Conservation (phyloP, 2,113 vertebrate species). For the Ptychochromis oligacanthus region DNA sequence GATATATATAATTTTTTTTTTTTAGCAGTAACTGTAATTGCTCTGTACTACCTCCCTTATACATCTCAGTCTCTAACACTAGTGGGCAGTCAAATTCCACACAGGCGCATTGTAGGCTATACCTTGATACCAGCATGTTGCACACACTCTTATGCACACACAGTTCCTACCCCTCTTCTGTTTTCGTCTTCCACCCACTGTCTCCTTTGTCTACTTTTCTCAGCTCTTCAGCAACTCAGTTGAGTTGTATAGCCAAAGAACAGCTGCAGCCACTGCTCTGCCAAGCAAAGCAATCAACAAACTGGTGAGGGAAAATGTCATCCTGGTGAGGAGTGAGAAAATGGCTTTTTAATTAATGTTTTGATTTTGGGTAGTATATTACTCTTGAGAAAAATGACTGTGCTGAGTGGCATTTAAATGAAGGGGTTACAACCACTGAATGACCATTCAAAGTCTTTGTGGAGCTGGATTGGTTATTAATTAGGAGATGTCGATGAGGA, state of each 20-base stretch:
- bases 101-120: conserved; percentile 7
- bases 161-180: neutral
- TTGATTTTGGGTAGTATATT: conserved; percentile 68
- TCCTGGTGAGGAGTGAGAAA: conserved; percentile 59
- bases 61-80: conserved; percentile 56
- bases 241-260: conserved; percentile 22
- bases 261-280: conserved; percentile 51
- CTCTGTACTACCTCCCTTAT: conserved; percentile 10
- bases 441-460: conserved; percentile 68
- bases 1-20: neutral
- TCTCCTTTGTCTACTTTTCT: conserved; percentile 34
- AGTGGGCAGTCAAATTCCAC: conserved; percentile 75
- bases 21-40: neutral
- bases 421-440: conserved; percentile 60
- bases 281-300: conserved; percentile 58
- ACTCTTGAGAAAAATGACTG: conserved; percentile 60
- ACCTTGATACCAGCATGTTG: conserved; percentile 30
- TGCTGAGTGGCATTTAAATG: conserved; percentile 69
- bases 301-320: conserved; percentile 57
- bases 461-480: conserved; percentile 69
- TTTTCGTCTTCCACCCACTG: conserved; percentile 20
- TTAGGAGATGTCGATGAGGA: conserved; percentile 45
- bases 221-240: conserved; percentile 8
- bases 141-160: conserved; percentile 5
- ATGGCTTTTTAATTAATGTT: conserved; percentile 75